phyloP scores from a whole-genome alignment of 1,140 invertebrate genomes.

The Drosophila nebulosa region DNA sequence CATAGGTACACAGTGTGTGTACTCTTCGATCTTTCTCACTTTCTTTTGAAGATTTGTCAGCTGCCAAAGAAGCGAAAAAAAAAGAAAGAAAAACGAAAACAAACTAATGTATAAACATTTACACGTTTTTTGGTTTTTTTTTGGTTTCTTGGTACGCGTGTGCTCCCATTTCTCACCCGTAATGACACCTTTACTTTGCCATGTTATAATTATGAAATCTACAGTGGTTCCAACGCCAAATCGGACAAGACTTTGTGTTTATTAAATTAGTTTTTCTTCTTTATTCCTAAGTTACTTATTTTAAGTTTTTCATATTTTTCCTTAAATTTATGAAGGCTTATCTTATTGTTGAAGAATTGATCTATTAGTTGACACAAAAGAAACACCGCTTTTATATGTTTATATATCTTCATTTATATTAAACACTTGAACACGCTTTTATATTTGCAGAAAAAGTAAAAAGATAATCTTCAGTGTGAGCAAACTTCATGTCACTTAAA shows the following conservation, averaged over 20 bases:
- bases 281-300: constrained; percentile 9
- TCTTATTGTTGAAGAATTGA: too few relatives aligned
- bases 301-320: too few relatives aligned
- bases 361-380: too few relatives aligned
- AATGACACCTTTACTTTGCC: constrained; percentile 62
- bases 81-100: not conserved
- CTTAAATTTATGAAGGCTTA: too few relatives aligned
- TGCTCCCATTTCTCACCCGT: constrained; percentile 76
- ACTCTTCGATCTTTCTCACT: constrained; percentile 1
- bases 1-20: not conserved
- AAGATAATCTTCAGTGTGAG: too few relatives aligned
- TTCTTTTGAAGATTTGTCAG: constrained; percentile 12
- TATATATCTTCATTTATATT: too few relatives aligned
- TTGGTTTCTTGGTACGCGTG: constrained; percentile 37
- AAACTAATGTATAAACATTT: constrained; percentile 9
- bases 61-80: not conserved
- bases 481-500: too few relatives aligned
- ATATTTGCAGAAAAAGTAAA: too few relatives aligned
- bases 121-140: constrained; percentile 14
- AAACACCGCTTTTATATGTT: too few relatives aligned
- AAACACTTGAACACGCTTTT: too few relatives aligned
- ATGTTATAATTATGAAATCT: constrained; percentile 59
- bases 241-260: too few relatives aligned
- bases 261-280: constrained; percentile 13
- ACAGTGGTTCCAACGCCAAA: too few relatives aligned